phyloP scores from a whole-genome alignment of 2,888 invertebrate genomes.

The Listrodromus nycthemerus region DNA sequence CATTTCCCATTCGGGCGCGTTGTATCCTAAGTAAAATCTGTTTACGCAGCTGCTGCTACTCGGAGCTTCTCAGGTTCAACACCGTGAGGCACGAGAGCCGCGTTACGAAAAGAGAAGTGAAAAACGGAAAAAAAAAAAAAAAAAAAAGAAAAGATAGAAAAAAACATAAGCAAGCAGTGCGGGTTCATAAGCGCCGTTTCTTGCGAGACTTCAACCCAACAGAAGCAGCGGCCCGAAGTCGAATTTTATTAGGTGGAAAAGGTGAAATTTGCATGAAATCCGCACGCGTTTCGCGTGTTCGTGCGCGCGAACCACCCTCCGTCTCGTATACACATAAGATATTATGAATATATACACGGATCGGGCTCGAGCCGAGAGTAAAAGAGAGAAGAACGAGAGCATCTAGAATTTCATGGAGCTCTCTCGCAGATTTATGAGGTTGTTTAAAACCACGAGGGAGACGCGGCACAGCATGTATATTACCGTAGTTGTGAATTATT shows the following conservation, averaged over 20 bases:
- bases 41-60: slow-evolving; percentile 73
- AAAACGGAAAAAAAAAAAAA: slow-evolving; percentile 3
- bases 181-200: slow-evolving; percentile 48
- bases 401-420: slow-evolving; percentile 62
- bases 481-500: slow-evolving; percentile 51
- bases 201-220: slow-evolving; percentile 46
- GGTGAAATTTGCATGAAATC: slow-evolving; percentile 79
- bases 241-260: slow-evolving; percentile 79
- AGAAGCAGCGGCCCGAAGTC: slow-evolving; percentile 48
- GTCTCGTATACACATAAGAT: slow-evolving; percentile 53
- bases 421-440: slow-evolving; percentile 63
- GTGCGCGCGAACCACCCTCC: slow-evolving; percentile 57
- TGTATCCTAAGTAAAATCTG: slow-evolving; percentile 74
- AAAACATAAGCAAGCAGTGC: slow-evolving; percentile 30
- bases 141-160: too few relatives aligned
- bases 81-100: slow-evolving; percentile 1
- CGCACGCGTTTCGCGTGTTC: slow-evolving; percentile 60
- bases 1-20: slow-evolving; percentile 48
- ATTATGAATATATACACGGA: slow-evolving; percentile 60
- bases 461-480: slow-evolving; percentile 21
- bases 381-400: slow-evolving; percentile 34
- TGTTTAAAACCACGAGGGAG: slow-evolving; percentile 28
- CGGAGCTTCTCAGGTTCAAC: slow-evolving; percentile 35
- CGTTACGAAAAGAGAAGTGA: slow-evolving; percentile 9
- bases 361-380: not conserved